phyloP scores from a whole-genome alignment of 2,888 invertebrate genomes.

The Parthenolecanium corni region DNA sequence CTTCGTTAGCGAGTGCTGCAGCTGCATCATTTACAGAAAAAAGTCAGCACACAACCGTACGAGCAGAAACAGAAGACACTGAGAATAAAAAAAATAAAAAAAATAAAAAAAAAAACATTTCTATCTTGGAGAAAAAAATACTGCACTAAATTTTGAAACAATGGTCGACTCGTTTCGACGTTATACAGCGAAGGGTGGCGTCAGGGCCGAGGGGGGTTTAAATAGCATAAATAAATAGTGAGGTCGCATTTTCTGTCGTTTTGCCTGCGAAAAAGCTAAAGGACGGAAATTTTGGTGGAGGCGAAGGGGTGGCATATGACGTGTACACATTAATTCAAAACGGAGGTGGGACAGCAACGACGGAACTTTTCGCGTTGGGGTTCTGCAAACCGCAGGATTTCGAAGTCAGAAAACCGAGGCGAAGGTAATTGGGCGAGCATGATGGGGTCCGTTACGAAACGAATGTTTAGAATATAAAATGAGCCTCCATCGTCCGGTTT shows the following conservation, averaged over 20 bases:
- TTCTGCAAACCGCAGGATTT: conserved; percentile 23
- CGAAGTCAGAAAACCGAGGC: conserved; percentile 18
- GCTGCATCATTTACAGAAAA: too few species aligned
- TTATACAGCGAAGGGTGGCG: not conserved
- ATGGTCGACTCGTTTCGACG: conserved; percentile 3
- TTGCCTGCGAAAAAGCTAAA: too few species aligned
- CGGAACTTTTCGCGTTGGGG: conserved; percentile 1
- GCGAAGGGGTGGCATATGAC: not conserved
- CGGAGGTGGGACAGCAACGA: not conserved
- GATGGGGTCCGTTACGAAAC: conserved; percentile 25
- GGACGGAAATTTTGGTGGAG: too few species aligned
- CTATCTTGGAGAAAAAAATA: too few species aligned
- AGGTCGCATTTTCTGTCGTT: not conserved
- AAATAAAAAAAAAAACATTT: too few species aligned
- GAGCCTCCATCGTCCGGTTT: conserved; percentile 10
- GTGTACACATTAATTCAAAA: conserved; percentile 21
- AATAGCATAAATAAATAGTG: conserved; percentile 25
- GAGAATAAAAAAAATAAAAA: too few species aligned
- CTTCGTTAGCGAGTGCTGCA: too few species aligned
- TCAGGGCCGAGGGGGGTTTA: not conserved
- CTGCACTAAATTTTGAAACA: conserved; percentile 9
- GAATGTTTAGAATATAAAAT: conserved; percentile 28
- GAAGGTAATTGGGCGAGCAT: conserved; percentile 26
- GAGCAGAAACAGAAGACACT: too few species aligned
- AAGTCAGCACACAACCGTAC: too few species aligned